Base-by-base conservation (phyloP, 1,140 invertebrate genomes). In the Uloborus diversus region DNA sequence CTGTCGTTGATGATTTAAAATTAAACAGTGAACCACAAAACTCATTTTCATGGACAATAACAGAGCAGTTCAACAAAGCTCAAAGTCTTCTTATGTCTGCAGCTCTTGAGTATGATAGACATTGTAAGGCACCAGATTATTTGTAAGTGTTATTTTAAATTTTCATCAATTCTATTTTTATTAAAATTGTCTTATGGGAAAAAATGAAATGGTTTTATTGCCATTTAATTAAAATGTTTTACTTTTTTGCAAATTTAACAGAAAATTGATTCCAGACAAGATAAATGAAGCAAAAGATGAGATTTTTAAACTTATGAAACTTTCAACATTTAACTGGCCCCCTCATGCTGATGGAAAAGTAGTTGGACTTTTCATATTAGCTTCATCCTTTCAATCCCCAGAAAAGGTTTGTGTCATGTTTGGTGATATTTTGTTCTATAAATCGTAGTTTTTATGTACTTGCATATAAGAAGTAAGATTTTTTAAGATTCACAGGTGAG, bases 291-390 rank as follows among this genome's bases (percentile, higher is more conserved):
- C 68, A 3, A 71, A 71, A 32, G 47, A 17, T 1, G 20, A 27
- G 11, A 33, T 80, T 14, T 53, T 80, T n/a, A 73, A 73, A 51
- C 23, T 80, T 9, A 71, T 80, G 47, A 69, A 80, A 27, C 27
- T 73, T 20, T 65, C 79, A 20, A 23, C 57, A 17, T 4, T 80
- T 13, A 62, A 65, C 42, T 80, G 79, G 79, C 79, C 79, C 23
- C 68, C 57, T 20, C 42, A 71, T 2, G 23, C 73, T 5, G 66
- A 80, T 56, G 14, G 57, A 20, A 73, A 30, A 2, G 68, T 71
- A 37, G 79, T 68, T 56, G 56, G 37, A 51, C 37, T 80, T 20
- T 73, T 61, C 47, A 20, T 80, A 17, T 62, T 56, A 42, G 28
- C 66, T 33, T 62, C 79, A 42, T 23, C 65, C 20, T 79, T 69